Conservation (phyloP, 2,113 vertebrate genomes). For the Macroglossus sobrinus region DNA sequence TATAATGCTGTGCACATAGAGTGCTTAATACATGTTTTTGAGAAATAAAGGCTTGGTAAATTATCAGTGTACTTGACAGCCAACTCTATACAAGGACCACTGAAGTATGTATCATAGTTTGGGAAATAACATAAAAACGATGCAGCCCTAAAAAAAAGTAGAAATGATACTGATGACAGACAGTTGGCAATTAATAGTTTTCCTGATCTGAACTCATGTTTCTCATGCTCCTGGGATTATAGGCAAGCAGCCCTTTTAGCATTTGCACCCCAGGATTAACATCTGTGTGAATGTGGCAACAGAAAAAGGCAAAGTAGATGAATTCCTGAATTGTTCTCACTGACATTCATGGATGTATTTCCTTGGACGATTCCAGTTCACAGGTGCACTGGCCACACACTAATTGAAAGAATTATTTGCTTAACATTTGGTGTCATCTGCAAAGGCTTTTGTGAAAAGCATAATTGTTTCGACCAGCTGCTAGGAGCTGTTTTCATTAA, state of each 20-base stretch:
- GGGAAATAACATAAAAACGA: not conserved
- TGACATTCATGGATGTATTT: conserved; percentile 81
- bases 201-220: conserved; percentile 83
- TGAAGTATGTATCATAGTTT: not conserved
- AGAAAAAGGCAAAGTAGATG: conserved; percentile 81
- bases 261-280: conserved; percentile 84
- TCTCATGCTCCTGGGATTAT: conserved; percentile 83
- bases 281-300: conserved; percentile 85
- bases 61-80: not conserved
- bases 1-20: not conserved
- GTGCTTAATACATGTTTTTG: not conserved
- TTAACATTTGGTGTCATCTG: conserved; percentile 87
- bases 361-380: conserved; percentile 84
- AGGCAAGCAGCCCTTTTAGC: conserved; percentile 81
- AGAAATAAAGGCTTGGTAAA: not conserved
- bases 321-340: conserved; percentile 87
- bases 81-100: not conserved
- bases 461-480: conserved; percentile 88
- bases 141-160: conserved; percentile 40
- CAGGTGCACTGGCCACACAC: conserved; percentile 91
- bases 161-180: conserved; percentile 73
- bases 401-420: conserved; percentile 91
- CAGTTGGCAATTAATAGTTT: conserved; percentile 80
- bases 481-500: conserved; percentile 83
- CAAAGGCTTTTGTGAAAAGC: conserved; percentile 83